Base-by-base conservation (phyloP, 2,113 vertebrate species). In the Cyanoderma ruficeps region DNA sequence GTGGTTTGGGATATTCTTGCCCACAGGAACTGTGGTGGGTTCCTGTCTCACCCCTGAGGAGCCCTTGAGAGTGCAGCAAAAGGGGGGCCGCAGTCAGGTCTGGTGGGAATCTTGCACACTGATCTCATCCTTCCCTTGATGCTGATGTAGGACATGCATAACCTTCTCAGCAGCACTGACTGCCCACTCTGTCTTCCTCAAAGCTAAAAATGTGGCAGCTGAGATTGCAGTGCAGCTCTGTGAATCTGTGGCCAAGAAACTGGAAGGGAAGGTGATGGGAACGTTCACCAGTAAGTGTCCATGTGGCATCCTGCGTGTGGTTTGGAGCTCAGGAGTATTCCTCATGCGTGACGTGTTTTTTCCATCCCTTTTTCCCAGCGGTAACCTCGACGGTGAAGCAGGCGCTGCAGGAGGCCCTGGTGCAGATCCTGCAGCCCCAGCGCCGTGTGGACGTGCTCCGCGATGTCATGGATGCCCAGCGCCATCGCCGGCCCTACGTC, bases 201-300 rank as follows among this genome's bases (percentile, higher is more conserved):
- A 86, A 99, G 99, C 99, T 24, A 99, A 99, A 98, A 99, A 99
- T 8, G 99, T 99, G 97, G 99, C 99, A 76, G 98, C 99, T 39
- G 99, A 99, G 11, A 99, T 99, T 27, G 98, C 99, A 20, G 97
- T 98, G 71, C 98, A 99, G 97, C 98, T 99, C 85, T 99, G 99
- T 53, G 98, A 99, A 76, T 99, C 99, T 2, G 99, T 99, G 91
- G 99, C 99, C 87, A 99, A 98, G 96, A 99, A 99, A 92, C 97
- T 99, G 98, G 99, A 99, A 97, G 99, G 99, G 83, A 99, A 99
- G 98, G 99, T 99, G 97, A 99, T 99, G 99, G 99, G 99, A 90
- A 99, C 99, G 0, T 99, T 99, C 97, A 99, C 98, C 97, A 99
- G 99, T 99, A 97, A 99, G 99, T 99, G 55, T 16, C 25, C 0